A percentile compares a stretch with the other conserved stretches of the same genome.
phyloP scores from a whole-genome alignment of 2,888 invertebrate genomes.

The Pachymerium ferrugineum region DNA sequence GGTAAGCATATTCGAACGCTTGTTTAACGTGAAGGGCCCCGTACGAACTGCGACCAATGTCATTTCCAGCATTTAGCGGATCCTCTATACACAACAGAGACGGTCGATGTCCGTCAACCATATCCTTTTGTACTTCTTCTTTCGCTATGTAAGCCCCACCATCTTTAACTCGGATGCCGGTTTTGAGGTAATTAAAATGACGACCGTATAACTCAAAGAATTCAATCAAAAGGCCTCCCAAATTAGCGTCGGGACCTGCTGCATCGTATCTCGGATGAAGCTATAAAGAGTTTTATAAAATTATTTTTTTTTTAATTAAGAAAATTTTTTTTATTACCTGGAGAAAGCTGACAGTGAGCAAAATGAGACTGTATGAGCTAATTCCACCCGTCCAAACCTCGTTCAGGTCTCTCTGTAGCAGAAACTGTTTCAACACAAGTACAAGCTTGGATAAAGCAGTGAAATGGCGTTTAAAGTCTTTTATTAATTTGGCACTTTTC shows the following conservation, averaged over 20 bases:
- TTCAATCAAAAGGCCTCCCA: conserved; percentile 90
- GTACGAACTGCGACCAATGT: conserved; percentile 95
- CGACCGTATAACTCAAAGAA: conserved; percentile 96
- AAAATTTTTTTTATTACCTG: conserved; percentile 52
- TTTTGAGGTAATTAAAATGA: conserved; percentile 92
- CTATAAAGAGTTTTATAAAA: conserved; percentile 53
- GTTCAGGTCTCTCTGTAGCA: conserved; percentile 94
- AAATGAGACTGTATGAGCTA: conserved; percentile 95
- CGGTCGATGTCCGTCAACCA: conserved; percentile 89
- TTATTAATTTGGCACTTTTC: conserved; percentile 91
- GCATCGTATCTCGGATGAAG: conserved; percentile 80
- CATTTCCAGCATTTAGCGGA: conserved; percentile 85
- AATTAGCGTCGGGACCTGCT: conserved; percentile 59
- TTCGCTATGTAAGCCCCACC: conserved; percentile 91
- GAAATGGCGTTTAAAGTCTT: conserved; percentile 72
- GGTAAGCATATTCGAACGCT: conserved; percentile 94
- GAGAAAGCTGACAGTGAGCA: conserved; percentile 97
- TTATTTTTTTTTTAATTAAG: not conserved
- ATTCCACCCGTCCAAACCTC: conserved; percentile 99
- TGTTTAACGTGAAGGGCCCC: conserved; percentile 83
- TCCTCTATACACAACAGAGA: conserved; percentile 96
- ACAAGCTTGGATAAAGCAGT: conserved; percentile 90
- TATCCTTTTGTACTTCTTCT: conserved; percentile 81
- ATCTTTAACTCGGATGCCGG: conserved; percentile 86
- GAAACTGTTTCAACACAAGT: conserved; percentile 96